These are phyloP conservation scores for Callopanchax toddi DNA, from an alignment of 2,113 vertebrate genomes.

Conservation along the genomic window DNA sequence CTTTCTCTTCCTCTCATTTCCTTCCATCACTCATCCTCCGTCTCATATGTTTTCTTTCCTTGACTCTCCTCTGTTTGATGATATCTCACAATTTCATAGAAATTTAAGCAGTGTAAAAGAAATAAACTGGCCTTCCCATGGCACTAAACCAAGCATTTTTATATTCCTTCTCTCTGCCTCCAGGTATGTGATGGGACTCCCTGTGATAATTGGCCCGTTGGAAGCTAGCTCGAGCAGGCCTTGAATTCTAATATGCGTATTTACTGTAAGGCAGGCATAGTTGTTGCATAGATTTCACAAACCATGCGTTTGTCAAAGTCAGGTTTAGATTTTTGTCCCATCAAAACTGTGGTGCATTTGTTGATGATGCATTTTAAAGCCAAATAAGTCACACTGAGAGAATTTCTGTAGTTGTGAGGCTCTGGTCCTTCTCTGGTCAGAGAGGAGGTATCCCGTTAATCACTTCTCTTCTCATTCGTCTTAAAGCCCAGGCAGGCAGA, in stretches of 20 bases:
- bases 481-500: too few relatives aligned
- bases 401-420: background rate
- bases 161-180: constrained; percentile 5
- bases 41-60: constrained; percentile 21
- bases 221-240: background rate
- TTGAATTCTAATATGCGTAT: constrained; percentile 35
- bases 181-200: constrained; percentile 25
- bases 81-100: constrained; percentile 31
- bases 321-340: background rate
- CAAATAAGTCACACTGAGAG: constrained; percentile 14
- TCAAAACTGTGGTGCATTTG: constrained; percentile 4
- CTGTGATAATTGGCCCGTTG: constrained; percentile 24
- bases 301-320: constrained; percentile 13
- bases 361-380: constrained; percentile 16
- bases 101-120: constrained; percentile 15
- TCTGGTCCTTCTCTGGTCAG: too few relatives aligned
- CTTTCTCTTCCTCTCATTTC: constrained; percentile 51
- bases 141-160: constrained; percentile 19
- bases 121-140: constrained; percentile 20
- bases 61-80: constrained; percentile 6
- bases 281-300: constrained; percentile 15
- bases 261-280: background rate
- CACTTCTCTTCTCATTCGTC: background rate
- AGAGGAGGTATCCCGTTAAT: too few relatives aligned
- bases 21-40: constrained; percentile 47